Percentiles rank a stretch among this genome's conserved stretches.
These are phyloP conservation scores for Himalopsyche japonica DNA, from an alignment of 2,888 invertebrate species.

Conservation along the genomic window DNA sequence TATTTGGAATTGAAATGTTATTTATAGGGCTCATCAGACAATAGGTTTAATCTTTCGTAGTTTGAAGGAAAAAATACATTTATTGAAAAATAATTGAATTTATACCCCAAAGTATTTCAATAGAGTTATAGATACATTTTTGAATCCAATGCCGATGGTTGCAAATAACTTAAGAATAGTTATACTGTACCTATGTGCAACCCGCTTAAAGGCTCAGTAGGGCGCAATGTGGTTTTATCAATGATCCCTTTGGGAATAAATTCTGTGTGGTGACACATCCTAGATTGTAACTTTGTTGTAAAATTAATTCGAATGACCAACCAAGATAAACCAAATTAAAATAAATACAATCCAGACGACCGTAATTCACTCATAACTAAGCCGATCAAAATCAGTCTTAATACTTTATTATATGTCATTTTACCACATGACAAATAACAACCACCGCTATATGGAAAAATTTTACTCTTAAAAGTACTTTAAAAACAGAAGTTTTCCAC, in stretches of 20 bases:
- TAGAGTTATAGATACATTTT: neutral
- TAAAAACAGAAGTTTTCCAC: too few species aligned
- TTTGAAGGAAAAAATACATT: too few species aligned
- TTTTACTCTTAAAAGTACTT: too few species aligned
- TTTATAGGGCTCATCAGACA: too few species aligned
- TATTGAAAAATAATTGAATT: too few species aligned
- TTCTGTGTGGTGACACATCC: neutral
- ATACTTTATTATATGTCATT: too few species aligned
- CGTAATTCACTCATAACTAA: too few species aligned
- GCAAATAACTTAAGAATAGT: neutral
- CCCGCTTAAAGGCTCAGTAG: neutral
- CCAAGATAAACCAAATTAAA: neutral
- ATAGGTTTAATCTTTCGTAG: too few species aligned
- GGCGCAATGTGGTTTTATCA: neutral
- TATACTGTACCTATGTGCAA: neutral
- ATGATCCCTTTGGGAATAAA: neutral
- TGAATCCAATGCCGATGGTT: neutral
- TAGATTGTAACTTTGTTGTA: neutral
- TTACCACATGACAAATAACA: too few species aligned
- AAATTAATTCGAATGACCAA: neutral
- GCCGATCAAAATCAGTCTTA: too few species aligned
- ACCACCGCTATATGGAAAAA: too few species aligned
- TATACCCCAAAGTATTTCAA: neutral
- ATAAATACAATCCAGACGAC: neutral
- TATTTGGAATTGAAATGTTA: too few species aligned